Base-by-base conservation (phyloP, 1,140 invertebrate species). In the Ectropis grisescens region DNA sequence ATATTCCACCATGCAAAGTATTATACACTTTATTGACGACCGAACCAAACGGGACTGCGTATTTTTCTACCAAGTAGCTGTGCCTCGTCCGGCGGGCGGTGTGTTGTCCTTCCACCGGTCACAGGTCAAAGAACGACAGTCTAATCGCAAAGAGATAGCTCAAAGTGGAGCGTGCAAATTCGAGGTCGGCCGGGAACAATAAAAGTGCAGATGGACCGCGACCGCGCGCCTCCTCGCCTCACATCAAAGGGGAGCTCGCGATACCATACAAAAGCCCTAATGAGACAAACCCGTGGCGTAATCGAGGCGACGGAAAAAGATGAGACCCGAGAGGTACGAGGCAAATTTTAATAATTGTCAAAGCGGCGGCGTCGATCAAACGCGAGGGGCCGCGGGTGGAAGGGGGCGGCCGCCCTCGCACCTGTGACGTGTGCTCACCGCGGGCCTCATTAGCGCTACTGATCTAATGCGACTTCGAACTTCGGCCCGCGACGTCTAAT, bases 281-380 rank as follows among this genome's bases (percentile, higher is more conserved):
- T 78, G 75, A 80, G 75, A 80, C 75, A 75, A 78, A 80, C 72
- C 70, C 71, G 70, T 71, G 62, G 68, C 69, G 71, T 80, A 80
- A 80, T 80, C 75, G 75, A 80, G 68, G 75, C 75, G 72, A 75
- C 70, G 75, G 75, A 74, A 80, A 80, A 76, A 76, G 75, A 80
- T 80, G 75, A 80, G 75, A 61, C 75, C 62, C 56, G 71, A 65
- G 71, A 69, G 66, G 70, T 71, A 76, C 75, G 71, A 72, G 75
- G 75, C 75, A 74, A 78, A 80, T 80, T 80, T 80, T 80, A 80
- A 80, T 80, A 80, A 80, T 78, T 80, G 75, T 80, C 75, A 80
- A 80, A 80, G 75, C 75, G 68, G 72, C 71, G 71, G 74, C 69
- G 56, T 49, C 72, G 72, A 78, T 78, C 72, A 81, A 78, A 79